Percentiles rank a stretch among this genome's conserved stretches.
These are phyloP conservation scores for Bucorvus abyssinicus DNA, from an alignment of 2,797 vertebrate species.

Conservation along the genomic window DNA sequence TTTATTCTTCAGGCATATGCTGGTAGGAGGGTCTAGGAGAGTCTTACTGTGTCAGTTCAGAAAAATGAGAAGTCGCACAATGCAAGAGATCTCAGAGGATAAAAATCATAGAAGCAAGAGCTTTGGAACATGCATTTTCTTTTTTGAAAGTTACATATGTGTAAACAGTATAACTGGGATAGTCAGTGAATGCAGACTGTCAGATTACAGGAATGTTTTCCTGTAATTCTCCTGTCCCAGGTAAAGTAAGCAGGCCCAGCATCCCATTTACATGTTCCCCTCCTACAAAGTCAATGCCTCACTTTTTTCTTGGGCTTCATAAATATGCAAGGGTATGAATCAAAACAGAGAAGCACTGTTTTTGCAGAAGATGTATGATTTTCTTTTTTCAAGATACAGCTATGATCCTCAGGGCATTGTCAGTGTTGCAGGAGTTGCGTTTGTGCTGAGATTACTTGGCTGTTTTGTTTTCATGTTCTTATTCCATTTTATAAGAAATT, in stretches of 20 bases:
- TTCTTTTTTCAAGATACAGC: background rate
- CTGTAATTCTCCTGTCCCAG: background rate
- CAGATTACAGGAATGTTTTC: background rate
- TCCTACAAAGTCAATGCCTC: background rate
- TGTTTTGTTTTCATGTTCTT: background rate
- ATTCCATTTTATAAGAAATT: background rate
- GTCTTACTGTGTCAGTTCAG: background rate
- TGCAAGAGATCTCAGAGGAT: background rate
- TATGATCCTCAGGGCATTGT: background rate
- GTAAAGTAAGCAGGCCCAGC: background rate
- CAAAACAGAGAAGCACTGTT: background rate
- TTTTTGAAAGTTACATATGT: background rate
- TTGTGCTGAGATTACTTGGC: background rate
- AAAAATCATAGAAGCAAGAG: background rate
- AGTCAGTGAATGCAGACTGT: background rate
- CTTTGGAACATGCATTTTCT: background rate
- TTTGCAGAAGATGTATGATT: background rate
- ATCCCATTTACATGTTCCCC: background rate
- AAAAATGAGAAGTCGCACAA: background rate
- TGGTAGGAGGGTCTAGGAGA: background rate
- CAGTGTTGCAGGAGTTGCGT: background rate
- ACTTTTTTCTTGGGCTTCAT: background rate
- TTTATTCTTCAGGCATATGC: background rate
- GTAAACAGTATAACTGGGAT: background rate
- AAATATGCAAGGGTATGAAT: background rate